These are phyloP conservation scores for Cheilosia pagana DNA, from an alignment of 2,888 invertebrate genomes.

Conservation along the genomic window DNA sequence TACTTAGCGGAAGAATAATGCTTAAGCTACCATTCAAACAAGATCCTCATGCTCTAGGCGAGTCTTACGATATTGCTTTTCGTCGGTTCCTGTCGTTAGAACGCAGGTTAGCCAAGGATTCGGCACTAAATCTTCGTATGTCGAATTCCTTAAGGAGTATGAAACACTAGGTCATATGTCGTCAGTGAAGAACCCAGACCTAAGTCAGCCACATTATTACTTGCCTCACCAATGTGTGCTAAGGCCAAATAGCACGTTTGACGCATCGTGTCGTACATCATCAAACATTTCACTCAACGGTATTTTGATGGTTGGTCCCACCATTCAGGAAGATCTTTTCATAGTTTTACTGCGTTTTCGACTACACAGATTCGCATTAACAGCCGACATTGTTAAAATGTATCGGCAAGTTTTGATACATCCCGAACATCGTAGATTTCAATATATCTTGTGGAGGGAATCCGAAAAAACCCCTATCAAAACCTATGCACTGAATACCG, in stretches of 20 bases:
- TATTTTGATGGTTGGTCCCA: slow-evolving; percentile 66
- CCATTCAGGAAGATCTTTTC: slow-evolving; percentile 51
- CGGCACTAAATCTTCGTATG: too few relatives aligned
- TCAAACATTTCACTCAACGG: slow-evolving; percentile 59
- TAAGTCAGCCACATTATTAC: not conserved
- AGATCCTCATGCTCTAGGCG: too few relatives aligned
- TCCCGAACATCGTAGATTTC: too few relatives aligned
- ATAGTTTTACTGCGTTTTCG: slow-evolving; percentile 52
- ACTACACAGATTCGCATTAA: slow-evolving; percentile 8
- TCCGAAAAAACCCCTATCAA: not conserved
- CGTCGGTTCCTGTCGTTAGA: too few relatives aligned
- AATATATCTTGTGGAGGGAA: slow-evolving; percentile 45
- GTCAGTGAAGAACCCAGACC: not conserved
- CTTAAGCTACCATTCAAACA: too few relatives aligned
- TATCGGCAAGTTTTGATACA: too few relatives aligned
- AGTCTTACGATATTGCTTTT: too few relatives aligned
- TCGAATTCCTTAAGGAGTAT: not conserved
- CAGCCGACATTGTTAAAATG: too few relatives aligned
- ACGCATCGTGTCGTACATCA: slow-evolving; percentile 23
- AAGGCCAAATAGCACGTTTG: slow-evolving; percentile 26
- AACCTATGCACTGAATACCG: slow-evolving; percentile 27
- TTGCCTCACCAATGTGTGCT: slow-evolving; percentile 2
- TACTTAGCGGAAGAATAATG: too few relatives aligned
- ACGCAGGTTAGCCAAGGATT: too few relatives aligned
- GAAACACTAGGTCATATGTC: not conserved